Percentiles rank a stretch among this genome's conserved stretches.
These are phyloP conservation scores for Tragopan temminckii DNA, from an alignment of 2,797 vertebrate species.

Conservation along the genomic window DNA sequence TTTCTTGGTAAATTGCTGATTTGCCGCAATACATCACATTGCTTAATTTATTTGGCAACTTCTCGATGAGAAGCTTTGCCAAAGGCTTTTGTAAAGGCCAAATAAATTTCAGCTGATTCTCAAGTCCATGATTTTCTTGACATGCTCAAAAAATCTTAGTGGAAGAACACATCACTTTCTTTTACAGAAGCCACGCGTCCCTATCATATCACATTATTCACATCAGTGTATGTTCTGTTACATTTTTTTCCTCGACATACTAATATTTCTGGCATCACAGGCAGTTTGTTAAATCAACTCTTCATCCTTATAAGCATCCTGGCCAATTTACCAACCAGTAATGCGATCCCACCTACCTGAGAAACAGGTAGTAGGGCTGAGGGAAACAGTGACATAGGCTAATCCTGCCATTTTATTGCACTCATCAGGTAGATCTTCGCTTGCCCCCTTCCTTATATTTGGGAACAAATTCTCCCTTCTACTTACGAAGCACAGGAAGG, in stretches of 20 bases:
- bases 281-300: background rate
- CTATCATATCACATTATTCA: background rate
- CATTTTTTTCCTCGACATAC: background rate
- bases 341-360: background rate
- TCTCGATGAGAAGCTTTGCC: constrained; percentile 57
- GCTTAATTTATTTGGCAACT: constrained; percentile 69
- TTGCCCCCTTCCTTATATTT: background rate
- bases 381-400: background rate
- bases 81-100: constrained; percentile 67
- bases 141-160: constrained; percentile 25
- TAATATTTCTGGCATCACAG: background rate
- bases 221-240: background rate
- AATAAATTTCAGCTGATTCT: constrained; percentile 54
- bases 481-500: background rate
- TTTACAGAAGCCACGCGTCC: constrained; percentile 37
- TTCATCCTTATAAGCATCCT: background rate
- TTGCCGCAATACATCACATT: constrained; percentile 32
- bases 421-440: background rate
- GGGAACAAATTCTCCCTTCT: background rate
- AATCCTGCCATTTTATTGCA: background rate
- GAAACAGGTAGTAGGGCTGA: background rate
- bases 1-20: constrained; percentile 65
- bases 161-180: background rate
- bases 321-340: background rate
- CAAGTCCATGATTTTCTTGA: constrained; percentile 42